Conservation (phyloP, 2,113 vertebrate species). For the Rhynchopsitta pachyrhyncha region DNA sequence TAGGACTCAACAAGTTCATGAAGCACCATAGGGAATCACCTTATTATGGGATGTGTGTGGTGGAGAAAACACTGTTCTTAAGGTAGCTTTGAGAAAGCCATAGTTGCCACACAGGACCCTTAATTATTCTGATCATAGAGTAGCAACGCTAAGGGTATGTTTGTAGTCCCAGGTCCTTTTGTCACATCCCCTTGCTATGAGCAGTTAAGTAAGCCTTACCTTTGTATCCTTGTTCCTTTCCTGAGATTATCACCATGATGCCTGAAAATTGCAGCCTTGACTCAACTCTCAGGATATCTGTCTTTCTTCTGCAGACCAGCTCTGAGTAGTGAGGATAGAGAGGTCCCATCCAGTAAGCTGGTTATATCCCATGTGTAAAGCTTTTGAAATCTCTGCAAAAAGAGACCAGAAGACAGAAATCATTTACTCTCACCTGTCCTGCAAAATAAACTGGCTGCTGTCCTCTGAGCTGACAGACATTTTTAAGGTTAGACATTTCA, state of each 20-base stretch:
- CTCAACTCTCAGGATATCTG: neutral
- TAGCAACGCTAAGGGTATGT: neutral
- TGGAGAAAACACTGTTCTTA: neutral
- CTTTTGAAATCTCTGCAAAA: neutral
- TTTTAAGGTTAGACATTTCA: neutral
- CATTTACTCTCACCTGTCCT: neutral
- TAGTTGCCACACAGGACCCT: neutral
- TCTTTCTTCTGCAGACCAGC: neutral
- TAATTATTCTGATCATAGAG: neutral
- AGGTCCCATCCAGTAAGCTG: neutral
- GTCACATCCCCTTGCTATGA: neutral
- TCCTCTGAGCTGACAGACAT: neutral
- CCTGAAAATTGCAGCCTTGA: neutral
- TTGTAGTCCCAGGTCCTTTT: neutral
- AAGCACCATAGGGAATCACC: neutral
- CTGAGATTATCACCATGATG: neutral
- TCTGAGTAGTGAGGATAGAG: neutral
- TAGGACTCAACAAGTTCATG: neutral
- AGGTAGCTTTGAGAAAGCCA: neutral
- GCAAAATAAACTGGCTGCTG: neutral
- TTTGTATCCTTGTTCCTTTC: neutral
- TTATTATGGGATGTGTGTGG: neutral
- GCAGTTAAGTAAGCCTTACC: neutral
- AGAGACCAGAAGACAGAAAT: neutral
- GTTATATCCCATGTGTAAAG: neutral